Evolutionary conservation across 2,888 invertebrate species (phyloP).

Genomic region (Marasmarcha lunaedactyla): DNA sequence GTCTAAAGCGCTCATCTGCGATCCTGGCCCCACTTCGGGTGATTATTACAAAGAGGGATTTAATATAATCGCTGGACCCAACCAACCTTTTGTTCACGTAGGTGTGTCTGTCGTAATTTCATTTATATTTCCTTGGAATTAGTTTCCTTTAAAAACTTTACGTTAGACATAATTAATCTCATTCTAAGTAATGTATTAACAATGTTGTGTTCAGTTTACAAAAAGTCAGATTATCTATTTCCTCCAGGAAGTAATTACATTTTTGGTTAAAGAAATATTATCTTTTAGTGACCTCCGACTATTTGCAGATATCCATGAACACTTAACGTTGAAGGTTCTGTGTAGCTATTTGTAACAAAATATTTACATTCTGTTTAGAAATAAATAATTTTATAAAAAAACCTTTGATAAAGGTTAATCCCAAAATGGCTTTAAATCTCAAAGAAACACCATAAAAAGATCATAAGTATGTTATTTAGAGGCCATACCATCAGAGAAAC

Average conservation of each 20-base stretch:
- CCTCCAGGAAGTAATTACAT: slow-evolving; percentile 51
- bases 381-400: no score
- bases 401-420: not conserved
- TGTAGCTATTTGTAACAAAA: no score
- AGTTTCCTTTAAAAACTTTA: no score
- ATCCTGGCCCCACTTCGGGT: slow-evolving; percentile 13
- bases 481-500: not conserved
- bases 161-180: not conserved
- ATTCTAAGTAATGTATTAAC: no score
- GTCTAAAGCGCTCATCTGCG: slow-evolving; percentile 34
- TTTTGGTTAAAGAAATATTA: slow-evolving; percentile 44
- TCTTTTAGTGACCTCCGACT: slow-evolving; percentile 32
- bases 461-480: not conserved
- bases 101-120: slow-evolving; percentile 43
- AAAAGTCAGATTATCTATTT: slow-evolving; percentile 17
- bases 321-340: no score
- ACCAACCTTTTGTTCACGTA: slow-evolving; percentile 38
- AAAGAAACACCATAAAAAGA: not conserved
- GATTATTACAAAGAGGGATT: slow-evolving; percentile 19
- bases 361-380: no score
- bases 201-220: not conserved
- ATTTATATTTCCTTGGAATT: slow-evolving; percentile 40
- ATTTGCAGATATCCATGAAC: slow-evolving; percentile 7
- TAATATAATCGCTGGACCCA: slow-evolving; percentile 26
- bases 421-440: not conserved